phyloP scores from a whole-genome alignment of 2,797 vertebrate species.

The Cottoperca gobio region DNA sequence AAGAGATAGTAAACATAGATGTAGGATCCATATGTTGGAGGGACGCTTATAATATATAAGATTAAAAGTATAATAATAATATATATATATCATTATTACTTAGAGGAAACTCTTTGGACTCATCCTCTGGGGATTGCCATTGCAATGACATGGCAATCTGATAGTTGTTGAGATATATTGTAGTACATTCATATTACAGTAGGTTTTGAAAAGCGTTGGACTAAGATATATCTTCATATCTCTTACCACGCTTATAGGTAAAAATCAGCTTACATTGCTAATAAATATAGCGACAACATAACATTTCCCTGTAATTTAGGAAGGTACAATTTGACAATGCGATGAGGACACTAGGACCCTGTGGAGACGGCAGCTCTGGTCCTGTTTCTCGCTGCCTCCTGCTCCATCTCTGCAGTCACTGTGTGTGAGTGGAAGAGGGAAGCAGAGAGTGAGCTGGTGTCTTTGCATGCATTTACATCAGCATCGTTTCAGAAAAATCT shows the following conservation, averaged over 20 bases:
- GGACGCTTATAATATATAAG: background rate
- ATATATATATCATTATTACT: too few species aligned
- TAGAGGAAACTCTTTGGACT: background rate
- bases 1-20: too few species aligned
- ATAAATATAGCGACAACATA: background rate
- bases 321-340: background rate
- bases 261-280: background rate
- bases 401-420: conserved; percentile 83
- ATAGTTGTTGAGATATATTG: background rate
- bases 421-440: conserved; percentile 72
- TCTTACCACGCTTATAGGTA: background rate
- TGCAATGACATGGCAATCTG: background rate
- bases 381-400: conserved; percentile 74
- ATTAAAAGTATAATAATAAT: background rate
- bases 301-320: background rate
- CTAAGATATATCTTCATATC: background rate
- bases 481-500: conserved; percentile 64
- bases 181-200: background rate
- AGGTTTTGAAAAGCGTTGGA: background rate
- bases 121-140: background rate
- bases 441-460: conserved; percentile 70
- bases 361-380: conserved; percentile 53
- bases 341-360: conserved; percentile 75
- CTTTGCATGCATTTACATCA: conserved; percentile 75
- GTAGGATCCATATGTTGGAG: background rate